phyloP scores from a whole-genome alignment of 2,797 vertebrate genomes.

The Argya squamiceps region DNA sequence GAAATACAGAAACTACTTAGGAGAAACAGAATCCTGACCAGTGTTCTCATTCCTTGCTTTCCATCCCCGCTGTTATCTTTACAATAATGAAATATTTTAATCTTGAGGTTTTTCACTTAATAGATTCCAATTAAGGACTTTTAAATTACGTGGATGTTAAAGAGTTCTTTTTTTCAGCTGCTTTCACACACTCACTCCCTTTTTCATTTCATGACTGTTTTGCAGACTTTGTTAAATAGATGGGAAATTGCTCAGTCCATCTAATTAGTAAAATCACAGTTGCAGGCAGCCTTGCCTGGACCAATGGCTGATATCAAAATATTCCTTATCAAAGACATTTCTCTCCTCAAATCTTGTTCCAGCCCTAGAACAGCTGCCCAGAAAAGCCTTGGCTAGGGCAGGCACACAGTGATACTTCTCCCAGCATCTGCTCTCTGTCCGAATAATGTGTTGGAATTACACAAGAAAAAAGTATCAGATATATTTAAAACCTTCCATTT shows the following conservation, averaged over 20 bases:
- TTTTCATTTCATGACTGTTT: conserved; percentile 30
- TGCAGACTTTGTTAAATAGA: conserved; percentile 49
- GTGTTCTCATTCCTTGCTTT: neutral
- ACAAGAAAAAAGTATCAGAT: neutral
- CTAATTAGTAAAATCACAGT: conserved; percentile 66
- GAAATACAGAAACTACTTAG: neutral
- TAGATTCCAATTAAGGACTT: conserved; percentile 62
- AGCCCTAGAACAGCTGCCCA: neutral
- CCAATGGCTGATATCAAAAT: conserved; percentile 18
- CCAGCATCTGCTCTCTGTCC: neutral
- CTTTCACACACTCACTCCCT: neutral
- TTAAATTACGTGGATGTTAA: conserved; percentile 41
- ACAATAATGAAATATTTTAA: conserved; percentile 66
- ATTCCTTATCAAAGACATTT: neutral
- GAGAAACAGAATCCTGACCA: neutral
- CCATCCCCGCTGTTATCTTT: neutral
- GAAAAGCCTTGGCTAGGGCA: neutral
- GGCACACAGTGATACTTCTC: neutral
- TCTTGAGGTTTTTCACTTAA: conserved; percentile 51
- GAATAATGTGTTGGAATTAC: neutral
- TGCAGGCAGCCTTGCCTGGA: conserved; percentile 31
- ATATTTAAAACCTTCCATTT: neutral
- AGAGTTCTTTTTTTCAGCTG: neutral
- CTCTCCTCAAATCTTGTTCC: neutral
- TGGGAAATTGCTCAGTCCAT: conserved; percentile 40